These are phyloP conservation scores for Copidosoma floridanum DNA, from an alignment of 1,140 invertebrate genomes.

Conservation along the genomic window DNA sequence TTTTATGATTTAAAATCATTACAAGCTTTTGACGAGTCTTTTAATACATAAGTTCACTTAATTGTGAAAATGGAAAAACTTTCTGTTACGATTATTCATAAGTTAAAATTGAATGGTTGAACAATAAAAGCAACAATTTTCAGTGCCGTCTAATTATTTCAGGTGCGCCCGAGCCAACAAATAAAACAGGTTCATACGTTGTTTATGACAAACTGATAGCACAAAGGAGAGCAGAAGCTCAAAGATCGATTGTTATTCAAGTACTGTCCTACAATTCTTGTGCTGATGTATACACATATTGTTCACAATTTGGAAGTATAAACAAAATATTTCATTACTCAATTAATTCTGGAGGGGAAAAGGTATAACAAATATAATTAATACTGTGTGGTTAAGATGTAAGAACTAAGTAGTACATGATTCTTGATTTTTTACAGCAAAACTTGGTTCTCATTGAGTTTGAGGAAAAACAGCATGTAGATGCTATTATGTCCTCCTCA, in stretches of 20 bases:
- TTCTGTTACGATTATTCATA: too few species aligned
- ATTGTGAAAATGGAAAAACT: too few species aligned
- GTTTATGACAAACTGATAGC: conserved; percentile 45
- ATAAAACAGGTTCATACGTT: too few species aligned
- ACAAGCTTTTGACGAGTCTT: too few species aligned
- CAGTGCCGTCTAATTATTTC: too few species aligned
- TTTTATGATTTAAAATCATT: too few species aligned
- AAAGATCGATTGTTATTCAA: conserved; percentile 63
- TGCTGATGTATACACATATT: conserved; percentile 64
- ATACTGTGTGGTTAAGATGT: too few species aligned
- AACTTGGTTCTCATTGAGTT: conserved; percentile 68
- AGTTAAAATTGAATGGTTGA: too few species aligned
- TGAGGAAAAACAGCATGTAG: conserved; percentile 48
- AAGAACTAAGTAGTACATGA: too few species aligned
- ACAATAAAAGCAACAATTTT: too few species aligned
- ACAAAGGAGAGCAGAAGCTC: conserved; percentile 58
- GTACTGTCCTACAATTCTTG: conserved; percentile 64
- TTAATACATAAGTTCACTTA: too few species aligned
- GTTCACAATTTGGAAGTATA: conserved; percentile 61
- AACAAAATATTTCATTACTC: conserved; percentile 64
- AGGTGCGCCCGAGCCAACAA: too few species aligned
- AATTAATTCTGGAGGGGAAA: conserved; percentile 45
- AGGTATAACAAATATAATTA: conserved; percentile 39
- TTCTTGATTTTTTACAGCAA: conserved; percentile 23
- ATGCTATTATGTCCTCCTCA: conserved; percentile 49